Evolutionary conservation across 2,888 invertebrate species (phyloP).

Genomic region (Volucella bombylans): DNA sequence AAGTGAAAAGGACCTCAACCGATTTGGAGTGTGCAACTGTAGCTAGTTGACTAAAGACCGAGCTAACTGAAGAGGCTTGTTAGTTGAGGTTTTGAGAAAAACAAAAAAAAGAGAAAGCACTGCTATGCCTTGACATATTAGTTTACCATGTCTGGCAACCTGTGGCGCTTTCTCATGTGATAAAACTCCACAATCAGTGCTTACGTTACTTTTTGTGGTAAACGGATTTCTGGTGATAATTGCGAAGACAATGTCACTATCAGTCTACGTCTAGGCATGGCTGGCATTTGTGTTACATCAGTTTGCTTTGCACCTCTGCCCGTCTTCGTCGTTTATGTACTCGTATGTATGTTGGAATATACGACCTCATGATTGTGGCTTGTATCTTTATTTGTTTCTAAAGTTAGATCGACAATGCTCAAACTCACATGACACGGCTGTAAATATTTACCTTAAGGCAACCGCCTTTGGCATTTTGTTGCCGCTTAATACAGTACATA

Average conservation of each 20-base stretch:
- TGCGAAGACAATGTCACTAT: background rate
- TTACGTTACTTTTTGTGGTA: background rate
- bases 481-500: background rate
- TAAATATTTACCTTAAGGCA: constrained; percentile 43
- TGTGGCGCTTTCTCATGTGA: constrained; percentile 26
- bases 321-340: too few species aligned
- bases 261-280: constrained; percentile 12
- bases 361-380: background rate
- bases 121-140: background rate
- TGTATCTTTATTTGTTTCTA: constrained; percentile 6
- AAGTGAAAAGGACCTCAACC: too few species aligned
- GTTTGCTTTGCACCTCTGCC: constrained; percentile 6
- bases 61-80: too few species aligned
- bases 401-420: background rate
- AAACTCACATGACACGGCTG: constrained; percentile 57
- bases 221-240: constrained; percentile 26
- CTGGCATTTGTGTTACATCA: constrained; percentile 10
- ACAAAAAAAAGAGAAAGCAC: background rate
- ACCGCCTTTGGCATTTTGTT: constrained; percentile 8
- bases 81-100: too few species aligned
- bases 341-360: background rate
- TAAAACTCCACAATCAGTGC: constrained; percentile 30
- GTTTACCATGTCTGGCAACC: constrained; percentile 1
- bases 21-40: too few species aligned
- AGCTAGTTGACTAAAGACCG: too few species aligned